Evolutionary conservation across 2,113 vertebrate genomes (phyloP).

Genomic region (Cyanocitta stelleri): DNA sequence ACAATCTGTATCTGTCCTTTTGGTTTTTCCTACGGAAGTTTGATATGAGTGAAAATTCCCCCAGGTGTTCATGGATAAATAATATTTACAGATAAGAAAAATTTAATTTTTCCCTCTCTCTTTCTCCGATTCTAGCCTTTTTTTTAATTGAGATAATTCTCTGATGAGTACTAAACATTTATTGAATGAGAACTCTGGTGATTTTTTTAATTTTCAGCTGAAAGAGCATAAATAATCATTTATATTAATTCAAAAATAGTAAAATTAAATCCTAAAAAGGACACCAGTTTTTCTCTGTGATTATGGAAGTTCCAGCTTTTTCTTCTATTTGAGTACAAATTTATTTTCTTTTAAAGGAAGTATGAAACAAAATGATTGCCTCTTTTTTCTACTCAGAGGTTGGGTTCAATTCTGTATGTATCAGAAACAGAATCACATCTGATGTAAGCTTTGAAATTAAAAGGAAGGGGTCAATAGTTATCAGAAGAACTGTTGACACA

Average conservation of each 20-base stretch:
- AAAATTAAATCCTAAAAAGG: neutral
- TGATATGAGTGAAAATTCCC: neutral
- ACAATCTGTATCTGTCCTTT: neutral
- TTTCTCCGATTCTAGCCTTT: neutral
- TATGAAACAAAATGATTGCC: neutral
- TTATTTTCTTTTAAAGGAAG: neutral
- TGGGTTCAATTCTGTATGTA: neutral
- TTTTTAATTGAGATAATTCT: constrained; percentile 27
- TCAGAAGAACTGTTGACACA: neutral
- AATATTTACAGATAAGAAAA: constrained; percentile 31
- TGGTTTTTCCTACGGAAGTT: neutral
- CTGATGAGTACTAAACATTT: constrained; percentile 21
- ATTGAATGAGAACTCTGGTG: constrained; percentile 10
- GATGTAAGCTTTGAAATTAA: neutral
- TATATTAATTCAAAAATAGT: neutral
- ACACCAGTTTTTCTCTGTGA: neutral
- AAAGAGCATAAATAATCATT: constrained; percentile 22
- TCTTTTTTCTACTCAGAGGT: neutral
- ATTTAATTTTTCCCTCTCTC: neutral
- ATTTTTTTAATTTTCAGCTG: constrained; percentile 11
- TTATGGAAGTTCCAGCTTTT: neutral
- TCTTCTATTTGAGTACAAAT: neutral
- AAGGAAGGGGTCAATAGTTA: neutral
- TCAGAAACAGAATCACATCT: neutral
- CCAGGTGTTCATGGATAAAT: neutral